Percentiles rank a stretch among this genome's conserved stretches.
These are phyloP conservation scores for Poeciliopsis gracilis DNA, from an alignment of 2,797 vertebrate species.

Conservation along the genomic window DNA sequence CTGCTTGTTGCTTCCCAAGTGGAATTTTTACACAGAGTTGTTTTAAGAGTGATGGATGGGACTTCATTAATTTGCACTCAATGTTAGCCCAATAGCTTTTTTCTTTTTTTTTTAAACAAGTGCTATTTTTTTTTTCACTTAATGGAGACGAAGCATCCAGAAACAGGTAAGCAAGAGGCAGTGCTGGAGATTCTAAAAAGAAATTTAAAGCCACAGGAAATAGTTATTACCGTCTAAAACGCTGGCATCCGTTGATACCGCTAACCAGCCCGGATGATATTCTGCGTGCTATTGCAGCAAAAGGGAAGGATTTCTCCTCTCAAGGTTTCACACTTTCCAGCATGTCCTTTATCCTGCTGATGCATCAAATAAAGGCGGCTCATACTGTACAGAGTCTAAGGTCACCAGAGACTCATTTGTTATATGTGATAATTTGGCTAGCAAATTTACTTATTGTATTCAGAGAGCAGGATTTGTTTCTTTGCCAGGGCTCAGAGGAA, in stretches of 20 bases:
- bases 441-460: slow-evolving; percentile 15
- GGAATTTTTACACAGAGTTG: neutral
- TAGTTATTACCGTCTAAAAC: neutral
- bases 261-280: neutral
- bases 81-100: neutral
- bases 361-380: neutral
- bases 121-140: neutral
- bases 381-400: neutral
- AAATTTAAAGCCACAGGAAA: neutral
- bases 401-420: slow-evolving; percentile 3
- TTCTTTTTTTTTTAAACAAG: neutral
- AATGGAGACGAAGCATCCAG: neutral
- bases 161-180: neutral
- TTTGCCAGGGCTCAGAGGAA: slow-evolving; percentile 9
- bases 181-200: neutral
- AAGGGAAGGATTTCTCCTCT: neutral
- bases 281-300: neutral
- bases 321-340: neutral
- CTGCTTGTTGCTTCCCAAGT: neutral
- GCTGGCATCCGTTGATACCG: neutral
- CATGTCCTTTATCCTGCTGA: slow-evolving; percentile 1
- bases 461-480: slow-evolving; percentile 18
- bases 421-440: slow-evolving; percentile 5
- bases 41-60: neutral
- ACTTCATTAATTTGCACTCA: neutral